A percentile compares a stretch with the other conserved stretches of the same genome.
Evolutionary conservation across 2,888 invertebrate genomes (phyloP).

Genomic region (Eristalis arbustorum): DNA sequence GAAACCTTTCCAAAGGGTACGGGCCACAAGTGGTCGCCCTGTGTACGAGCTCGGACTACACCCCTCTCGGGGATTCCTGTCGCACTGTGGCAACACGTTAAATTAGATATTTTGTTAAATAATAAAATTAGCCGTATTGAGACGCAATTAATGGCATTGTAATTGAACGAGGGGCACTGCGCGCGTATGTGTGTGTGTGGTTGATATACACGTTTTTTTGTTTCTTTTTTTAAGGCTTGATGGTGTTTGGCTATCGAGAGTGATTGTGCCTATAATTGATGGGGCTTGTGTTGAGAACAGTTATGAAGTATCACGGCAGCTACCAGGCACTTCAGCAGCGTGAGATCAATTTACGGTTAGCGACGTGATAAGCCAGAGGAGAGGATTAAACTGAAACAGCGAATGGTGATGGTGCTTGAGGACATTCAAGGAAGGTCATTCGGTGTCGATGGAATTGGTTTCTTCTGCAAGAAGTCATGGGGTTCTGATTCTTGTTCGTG

Average conservation of each 20-base stretch:
- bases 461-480: not conserved
- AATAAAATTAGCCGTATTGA: slow-evolving; percentile 56
- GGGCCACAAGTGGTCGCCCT: not conserved
- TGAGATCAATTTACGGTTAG: not conserved
- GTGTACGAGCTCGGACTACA: not conserved
- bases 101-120: slow-evolving; percentile 47
- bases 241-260: slow-evolving; percentile 6
- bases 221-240: not conserved
- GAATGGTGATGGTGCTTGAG: not conserved
- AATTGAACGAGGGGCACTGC: slow-evolving; percentile 14
- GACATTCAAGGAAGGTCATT: not conserved
- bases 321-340: slow-evolving; percentile 9
- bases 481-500: not conserved
- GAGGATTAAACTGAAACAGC: not conserved
- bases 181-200: not conserved
- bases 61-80: not conserved
- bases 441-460: not conserved
- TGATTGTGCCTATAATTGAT: slow-evolving; percentile 18
- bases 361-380: not conserved
- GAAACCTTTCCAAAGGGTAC: not conserved
- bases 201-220: not conserved
- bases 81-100: slow-evolving; percentile 12
- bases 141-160: slow-evolving; percentile 53
- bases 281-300: slow-evolving; percentile 31
- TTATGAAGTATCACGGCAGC: slow-evolving; percentile 16